These are phyloP conservation scores for Athetis lepigone DNA, from an alignment of 2,888 invertebrate genomes.

Conservation along the genomic window DNA sequence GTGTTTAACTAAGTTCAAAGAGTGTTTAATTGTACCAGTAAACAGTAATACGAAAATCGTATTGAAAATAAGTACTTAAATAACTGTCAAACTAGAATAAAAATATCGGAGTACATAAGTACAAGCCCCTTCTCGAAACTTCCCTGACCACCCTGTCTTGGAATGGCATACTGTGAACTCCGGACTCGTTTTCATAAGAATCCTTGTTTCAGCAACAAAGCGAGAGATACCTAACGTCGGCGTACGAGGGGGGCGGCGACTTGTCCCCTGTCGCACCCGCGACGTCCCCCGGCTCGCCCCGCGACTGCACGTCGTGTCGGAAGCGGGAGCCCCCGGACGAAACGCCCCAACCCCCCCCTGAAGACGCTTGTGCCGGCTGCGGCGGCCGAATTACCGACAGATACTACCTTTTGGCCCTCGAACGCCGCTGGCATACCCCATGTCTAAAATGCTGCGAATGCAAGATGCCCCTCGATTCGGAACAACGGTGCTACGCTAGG, in stretches of 20 bases:
- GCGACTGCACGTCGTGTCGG: constrained; percentile 91
- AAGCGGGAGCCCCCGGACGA: constrained; percentile 90
- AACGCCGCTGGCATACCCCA: constrained; percentile 97
- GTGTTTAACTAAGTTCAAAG: not conserved
- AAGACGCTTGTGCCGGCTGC: constrained; percentile 96
- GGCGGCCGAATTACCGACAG: constrained; percentile 96
- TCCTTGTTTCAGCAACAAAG: constrained; percentile 92
- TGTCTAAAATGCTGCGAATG: constrained; percentile 98
- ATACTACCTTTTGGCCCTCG: constrained; percentile 97
- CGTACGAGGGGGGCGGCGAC: constrained; percentile 93
- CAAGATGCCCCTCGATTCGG: constrained; percentile 96
- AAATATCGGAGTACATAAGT: not conserved
- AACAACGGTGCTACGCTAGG: constrained; percentile 97
- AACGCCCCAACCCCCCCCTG: constrained; percentile 82
- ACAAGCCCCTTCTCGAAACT: not conserved
- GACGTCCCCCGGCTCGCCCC: constrained; percentile 91
- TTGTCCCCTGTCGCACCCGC: constrained; percentile 94
- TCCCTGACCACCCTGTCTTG: not conserved
- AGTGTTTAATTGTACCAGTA: not conserved
- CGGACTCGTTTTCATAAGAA: constrained; percentile 42
- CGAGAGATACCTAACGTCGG: constrained; percentile 92
- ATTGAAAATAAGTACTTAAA: not conserved
- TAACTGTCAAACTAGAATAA: not conserved
- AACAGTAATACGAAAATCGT: not conserved
- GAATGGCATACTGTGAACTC: too few relatives aligned